Evolutionary conservation across 2,888 invertebrate genomes (phyloP), one percentile per base, ranked within the genome.

Genomic region (Aelia acuminata): DNA sequence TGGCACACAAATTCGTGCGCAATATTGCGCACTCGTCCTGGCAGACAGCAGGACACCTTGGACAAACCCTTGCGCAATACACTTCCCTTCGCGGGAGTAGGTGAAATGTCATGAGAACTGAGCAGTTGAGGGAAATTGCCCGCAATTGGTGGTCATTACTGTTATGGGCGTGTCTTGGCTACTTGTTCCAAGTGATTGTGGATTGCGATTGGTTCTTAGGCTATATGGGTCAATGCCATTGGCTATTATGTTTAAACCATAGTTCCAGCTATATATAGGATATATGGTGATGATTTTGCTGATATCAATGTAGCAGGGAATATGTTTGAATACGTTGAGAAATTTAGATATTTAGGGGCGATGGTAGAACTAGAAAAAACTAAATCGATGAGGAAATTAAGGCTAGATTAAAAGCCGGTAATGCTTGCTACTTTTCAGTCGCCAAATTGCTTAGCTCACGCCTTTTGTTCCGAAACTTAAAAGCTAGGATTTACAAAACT

Each of bases 81-180:
- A 1, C 18, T 5, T 1, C 31, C 7, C 10, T n/a, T 70, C 18
- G 63, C 57, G 13, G 57, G 18, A 26, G n/a, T n/a, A 63, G 63
- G 63, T 70, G 63, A 70, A 70, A 70, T 70, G 63, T 70, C 63
- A 70, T 35, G 63, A 70, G 63, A 70, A 70, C 63, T 70, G 18
- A 18, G 15, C 63, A 63, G 63, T 63, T 70, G 35, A 70, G 63
- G n/a, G 63, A 70, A 70, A 70, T 70, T 70, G 26, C 63, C 18
- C 18, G 2, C 63, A 70, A 70, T 70, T 70, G 31, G 63, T 70
- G 35, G 31, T 20, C 31, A 70, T 35, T 70, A 18, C 1, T 0
- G 35, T 70, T 26, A 26, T 35, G 18, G 63, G 63, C 18, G 63
- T 70, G 63, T 31, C 63, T 15, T 63, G 49, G 63, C 31, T 63